Conservation (phyloP, 1,140 invertebrate genomes). For the Acromyrmex echinatior region DNA sequence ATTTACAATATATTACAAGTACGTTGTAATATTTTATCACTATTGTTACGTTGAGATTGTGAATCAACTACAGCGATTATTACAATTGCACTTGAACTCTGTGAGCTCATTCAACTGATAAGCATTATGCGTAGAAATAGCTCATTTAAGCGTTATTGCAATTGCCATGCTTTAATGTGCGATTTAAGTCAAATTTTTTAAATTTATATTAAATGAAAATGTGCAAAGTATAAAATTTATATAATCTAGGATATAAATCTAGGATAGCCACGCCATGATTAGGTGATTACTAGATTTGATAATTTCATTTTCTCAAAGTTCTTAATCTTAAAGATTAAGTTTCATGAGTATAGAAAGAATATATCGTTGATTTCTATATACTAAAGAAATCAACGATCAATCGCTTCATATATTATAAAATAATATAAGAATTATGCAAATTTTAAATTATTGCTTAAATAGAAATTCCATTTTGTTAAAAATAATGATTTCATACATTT, state of each 20-base stretch:
- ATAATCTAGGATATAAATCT: background rate
- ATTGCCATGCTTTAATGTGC: background rate
- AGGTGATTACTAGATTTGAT: background rate
- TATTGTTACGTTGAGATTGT: background rate
- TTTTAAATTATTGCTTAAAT: too few species aligned
- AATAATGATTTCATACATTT: too few species aligned
- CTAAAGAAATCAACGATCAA: too few species aligned
- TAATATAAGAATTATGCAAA: too few species aligned
- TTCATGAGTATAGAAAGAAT: background rate
- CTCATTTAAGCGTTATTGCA: constrained; percentile 11
- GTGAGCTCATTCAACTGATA: constrained; percentile 10
- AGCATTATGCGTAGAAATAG: constrained; percentile 19
- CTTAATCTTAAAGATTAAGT: background rate
- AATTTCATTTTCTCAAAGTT: background rate
- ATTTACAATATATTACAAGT: constrained; percentile 22
- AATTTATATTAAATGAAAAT: background rate
- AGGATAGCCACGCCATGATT: background rate
- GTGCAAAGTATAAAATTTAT: background rate
- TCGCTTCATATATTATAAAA: too few species aligned
- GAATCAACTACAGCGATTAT: constrained; percentile 15
- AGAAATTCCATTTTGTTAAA: too few species aligned
- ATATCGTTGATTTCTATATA: too few species aligned
- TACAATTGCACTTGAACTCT: constrained; percentile 11
- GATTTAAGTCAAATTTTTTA: background rate
- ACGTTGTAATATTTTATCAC: background rate